phyloP scores from a whole-genome alignment of 2,888 invertebrate genomes.

The Bugula neritina region DNA sequence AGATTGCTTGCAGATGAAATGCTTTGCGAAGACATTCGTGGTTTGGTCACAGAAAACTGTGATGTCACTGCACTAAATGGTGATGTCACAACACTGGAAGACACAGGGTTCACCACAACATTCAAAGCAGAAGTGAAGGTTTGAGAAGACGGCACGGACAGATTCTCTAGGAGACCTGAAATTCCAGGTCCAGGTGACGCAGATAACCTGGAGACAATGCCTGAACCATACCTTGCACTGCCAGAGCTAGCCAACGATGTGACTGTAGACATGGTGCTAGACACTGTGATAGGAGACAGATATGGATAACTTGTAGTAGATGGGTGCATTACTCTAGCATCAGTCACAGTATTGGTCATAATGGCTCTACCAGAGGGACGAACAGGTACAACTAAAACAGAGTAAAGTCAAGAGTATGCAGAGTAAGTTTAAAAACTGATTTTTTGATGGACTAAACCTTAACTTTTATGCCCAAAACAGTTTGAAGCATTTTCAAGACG shows the following conservation, averaged over 20 bases:
- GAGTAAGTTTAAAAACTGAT: no score
- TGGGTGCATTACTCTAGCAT: conserved; percentile 11
- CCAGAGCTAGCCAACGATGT: background rate
- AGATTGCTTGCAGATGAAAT: background rate
- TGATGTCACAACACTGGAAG: background rate
- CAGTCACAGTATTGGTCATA: conserved; percentile 15
- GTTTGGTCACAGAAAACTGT: background rate
- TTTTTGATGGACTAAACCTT: no score
- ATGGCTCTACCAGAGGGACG: background rate
- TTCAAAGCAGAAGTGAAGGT: background rate
- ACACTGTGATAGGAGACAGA: background rate
- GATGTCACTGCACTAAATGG: background rate
- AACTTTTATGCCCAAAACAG: no score
- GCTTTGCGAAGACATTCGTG: background rate
- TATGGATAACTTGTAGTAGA: background rate
- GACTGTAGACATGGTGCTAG: background rate
- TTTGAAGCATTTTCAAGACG: no score
- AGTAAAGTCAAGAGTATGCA: background rate
- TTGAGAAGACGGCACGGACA: background rate
- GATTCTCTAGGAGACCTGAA: background rate
- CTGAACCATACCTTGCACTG: conserved; percentile 1
- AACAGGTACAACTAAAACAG: background rate
- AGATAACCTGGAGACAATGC: conserved; percentile 13
- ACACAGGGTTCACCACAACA: background rate
- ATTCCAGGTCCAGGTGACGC: background rate